phyloP scores from a whole-genome alignment of 2,888 invertebrate species.

The Tholera decimalis region DNA sequence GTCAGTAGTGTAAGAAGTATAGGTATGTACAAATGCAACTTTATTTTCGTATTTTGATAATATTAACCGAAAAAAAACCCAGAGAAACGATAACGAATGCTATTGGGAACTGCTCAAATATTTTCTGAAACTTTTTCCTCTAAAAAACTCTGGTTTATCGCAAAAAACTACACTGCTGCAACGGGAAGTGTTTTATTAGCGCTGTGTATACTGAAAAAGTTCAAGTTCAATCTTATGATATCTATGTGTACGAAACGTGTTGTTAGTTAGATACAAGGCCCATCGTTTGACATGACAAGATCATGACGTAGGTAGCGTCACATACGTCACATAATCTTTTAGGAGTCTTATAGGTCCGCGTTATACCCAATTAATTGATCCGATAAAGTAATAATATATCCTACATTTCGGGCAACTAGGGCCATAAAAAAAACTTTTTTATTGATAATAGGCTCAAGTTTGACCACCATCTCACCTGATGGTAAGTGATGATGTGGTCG shows the following conservation, averaged over 20 bases:
- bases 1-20: no score
- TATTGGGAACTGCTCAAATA: neutral
- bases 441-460: no score
- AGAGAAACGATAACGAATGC: neutral
- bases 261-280: conserved; percentile 9
- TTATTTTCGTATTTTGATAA: neutral
- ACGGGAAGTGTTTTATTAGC: conserved; percentile 12
- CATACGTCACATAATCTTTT: conserved; percentile 5
- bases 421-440: no score
- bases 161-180: neutral
- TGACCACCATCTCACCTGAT: no score
- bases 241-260: conserved; percentile 6
- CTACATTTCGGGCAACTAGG: no score
- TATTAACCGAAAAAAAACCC: conserved; percentile 9
- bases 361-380: conserved; percentile 15
- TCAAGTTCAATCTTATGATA: conserved; percentile 9
- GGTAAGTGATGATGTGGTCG: no score
- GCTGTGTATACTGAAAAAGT: conserved; percentile 4
- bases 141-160: conserved; percentile 6
- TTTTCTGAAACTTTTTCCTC: neutral
- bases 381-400: no score
- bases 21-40: neutral
- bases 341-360: neutral
- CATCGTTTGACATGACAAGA: conserved; percentile 42
- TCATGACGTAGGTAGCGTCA: conserved; percentile 25